A percentile compares a stretch with the other conserved stretches of the same genome.
Conservation (phyloP, 2,797 vertebrate species). For the Siniperca scherzeri region DNA sequence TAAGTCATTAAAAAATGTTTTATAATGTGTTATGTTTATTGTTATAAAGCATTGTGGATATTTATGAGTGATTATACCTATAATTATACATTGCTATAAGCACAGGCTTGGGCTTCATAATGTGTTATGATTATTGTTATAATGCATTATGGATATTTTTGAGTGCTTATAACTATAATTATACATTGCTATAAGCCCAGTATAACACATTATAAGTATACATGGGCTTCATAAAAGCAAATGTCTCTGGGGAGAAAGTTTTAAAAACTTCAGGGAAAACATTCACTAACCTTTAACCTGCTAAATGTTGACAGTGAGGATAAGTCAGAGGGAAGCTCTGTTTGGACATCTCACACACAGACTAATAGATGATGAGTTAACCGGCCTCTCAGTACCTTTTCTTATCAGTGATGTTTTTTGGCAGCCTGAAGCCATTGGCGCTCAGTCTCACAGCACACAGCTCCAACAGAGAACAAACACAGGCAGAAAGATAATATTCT, state of each 20-base stretch:
- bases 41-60: too few relatives aligned
- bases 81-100: too few relatives aligned
- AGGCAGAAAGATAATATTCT: conserved; percentile 57
- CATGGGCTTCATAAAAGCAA: background rate
- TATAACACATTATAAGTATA: too few relatives aligned
- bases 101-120: background rate
- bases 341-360: conserved; percentile 55
- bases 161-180: too few relatives aligned
- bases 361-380: conserved; percentile 81
- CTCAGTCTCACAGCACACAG: conserved; percentile 32
- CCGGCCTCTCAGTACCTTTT: conserved; percentile 62
- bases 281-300: conserved; percentile 68
- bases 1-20: too few relatives aligned
- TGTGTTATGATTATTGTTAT: too few relatives aligned
- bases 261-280: conserved; percentile 46
- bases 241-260: conserved; percentile 14
- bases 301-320: conserved; percentile 71
- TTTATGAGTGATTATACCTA: too few relatives aligned
- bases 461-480: conserved; percentile 58
- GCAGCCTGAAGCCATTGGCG: conserved; percentile 30
- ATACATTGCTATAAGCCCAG: too few relatives aligned
- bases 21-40: too few relatives aligned
- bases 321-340: conserved; percentile 58
- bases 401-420: conserved; percentile 69
- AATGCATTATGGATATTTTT: too few relatives aligned